Conservation (phyloP, 2,888 invertebrate genomes). For the Noctuana brunneofusca region DNA sequence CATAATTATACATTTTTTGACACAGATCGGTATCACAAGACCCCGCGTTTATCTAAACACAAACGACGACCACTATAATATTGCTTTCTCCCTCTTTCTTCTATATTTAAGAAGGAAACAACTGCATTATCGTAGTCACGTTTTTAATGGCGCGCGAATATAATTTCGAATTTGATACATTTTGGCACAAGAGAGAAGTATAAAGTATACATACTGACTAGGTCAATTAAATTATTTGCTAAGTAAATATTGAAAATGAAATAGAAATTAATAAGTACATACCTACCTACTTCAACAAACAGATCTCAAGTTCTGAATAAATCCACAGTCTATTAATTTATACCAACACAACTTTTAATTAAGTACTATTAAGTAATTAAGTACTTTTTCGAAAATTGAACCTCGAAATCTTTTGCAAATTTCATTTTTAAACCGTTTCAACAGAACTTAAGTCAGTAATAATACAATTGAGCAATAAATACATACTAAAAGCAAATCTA, state of each 20-base stretch:
- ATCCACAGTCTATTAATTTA: not conserved
- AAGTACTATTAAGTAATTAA: too few relatives aligned
- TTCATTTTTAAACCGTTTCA: too few relatives aligned
- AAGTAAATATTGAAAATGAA: slow-evolving; percentile 1
- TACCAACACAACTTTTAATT: too few relatives aligned
- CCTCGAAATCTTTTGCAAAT: too few relatives aligned
- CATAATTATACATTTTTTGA: slow-evolving; percentile 9
- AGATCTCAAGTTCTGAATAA: too few relatives aligned
- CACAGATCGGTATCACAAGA: slow-evolving; percentile 27
- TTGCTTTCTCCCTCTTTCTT: too few relatives aligned
- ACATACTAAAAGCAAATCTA: not conserved
- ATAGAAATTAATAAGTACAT: slow-evolving; percentile 5
- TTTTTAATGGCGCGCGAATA: not conserved
- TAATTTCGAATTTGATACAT: slow-evolving; percentile 27
- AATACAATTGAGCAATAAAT: not conserved
- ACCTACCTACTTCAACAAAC: too few relatives aligned
- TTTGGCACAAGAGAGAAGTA: slow-evolving; percentile 44
- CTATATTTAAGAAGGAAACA: not conserved
- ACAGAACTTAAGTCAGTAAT: not conserved
- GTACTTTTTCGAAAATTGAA: not conserved
- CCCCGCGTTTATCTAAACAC: not conserved
- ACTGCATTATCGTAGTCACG: not conserved
- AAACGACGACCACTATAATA: not conserved
- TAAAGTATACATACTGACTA: slow-evolving; percentile 4
- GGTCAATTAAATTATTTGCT: not conserved